Conservation (phyloP, 2,797 vertebrate species). For the Avahi laniger region DNA sequence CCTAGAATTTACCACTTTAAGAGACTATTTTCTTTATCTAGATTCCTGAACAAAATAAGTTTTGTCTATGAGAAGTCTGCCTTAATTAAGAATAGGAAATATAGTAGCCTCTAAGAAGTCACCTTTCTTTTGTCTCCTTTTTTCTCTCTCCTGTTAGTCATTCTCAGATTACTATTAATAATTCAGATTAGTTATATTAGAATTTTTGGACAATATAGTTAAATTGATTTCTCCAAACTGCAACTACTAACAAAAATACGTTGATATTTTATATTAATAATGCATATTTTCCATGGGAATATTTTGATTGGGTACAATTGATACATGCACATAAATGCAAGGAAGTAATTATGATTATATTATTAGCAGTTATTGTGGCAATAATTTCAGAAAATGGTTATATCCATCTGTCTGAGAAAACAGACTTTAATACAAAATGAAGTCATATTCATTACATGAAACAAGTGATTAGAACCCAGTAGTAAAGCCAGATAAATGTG, state of each 20-base stretch:
- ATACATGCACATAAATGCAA: conserved; percentile 52
- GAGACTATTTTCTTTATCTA: not conserved
- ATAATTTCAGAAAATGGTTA: conserved; percentile 68
- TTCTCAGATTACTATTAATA: conserved; percentile 34
- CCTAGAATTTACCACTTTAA: not conserved
- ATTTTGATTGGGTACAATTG: conserved; percentile 59
- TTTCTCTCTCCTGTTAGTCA: not conserved
- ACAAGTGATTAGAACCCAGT: conserved; percentile 55
- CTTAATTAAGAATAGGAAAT: not conserved
- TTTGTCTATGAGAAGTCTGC: not conserved
- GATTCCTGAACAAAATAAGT: not conserved
- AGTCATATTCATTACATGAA: conserved; percentile 66
- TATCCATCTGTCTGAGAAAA: conserved; percentile 67
- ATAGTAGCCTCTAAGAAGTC: not conserved
- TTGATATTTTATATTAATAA: conserved; percentile 60
- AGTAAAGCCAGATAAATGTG: conserved; percentile 64
- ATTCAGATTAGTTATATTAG: conserved; percentile 22
- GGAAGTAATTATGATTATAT: conserved; percentile 61
- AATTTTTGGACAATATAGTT: conserved; percentile 46
- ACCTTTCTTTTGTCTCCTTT: not conserved
- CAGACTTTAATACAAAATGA: conserved; percentile 66
- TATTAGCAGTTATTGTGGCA: conserved; percentile 66
- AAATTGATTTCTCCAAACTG: conserved; percentile 38
- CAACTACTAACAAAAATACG: conserved; percentile 45
- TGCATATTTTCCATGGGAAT: conserved; percentile 50